Percentiles rank a stretch among this genome's conserved stretches.
Conservation (phyloP, 2,113 vertebrate species). For the Lagopus leucura region DNA sequence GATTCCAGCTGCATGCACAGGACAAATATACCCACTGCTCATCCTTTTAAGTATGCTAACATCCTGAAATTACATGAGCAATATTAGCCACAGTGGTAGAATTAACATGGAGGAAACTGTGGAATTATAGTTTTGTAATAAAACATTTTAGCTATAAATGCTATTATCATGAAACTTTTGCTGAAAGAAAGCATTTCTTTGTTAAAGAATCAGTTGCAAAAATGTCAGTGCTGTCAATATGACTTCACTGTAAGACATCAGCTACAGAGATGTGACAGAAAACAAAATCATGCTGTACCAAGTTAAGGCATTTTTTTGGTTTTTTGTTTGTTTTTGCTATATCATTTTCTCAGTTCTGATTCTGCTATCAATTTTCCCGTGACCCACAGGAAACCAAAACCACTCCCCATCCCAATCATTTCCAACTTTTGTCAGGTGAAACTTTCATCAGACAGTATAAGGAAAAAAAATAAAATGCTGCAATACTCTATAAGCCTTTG, state of each 20-base stretch:
- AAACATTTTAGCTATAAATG: not conserved
- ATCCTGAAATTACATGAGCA: not conserved
- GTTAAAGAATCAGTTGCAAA: not conserved
- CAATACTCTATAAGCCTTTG: not conserved
- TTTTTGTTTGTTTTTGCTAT: not conserved
- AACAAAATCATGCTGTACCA: not conserved
- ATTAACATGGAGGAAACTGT: not conserved
- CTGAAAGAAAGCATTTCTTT: rapidly evolving
- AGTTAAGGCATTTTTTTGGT: not conserved
- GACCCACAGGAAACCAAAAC: not conserved
- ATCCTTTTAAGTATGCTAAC: not conserved
- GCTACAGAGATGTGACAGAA: not conserved
- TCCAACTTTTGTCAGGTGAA: not conserved
- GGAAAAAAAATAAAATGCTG: not conserved
- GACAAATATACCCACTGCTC: not conserved
- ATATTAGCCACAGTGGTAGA: not conserved
- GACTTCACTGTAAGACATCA: not conserved
- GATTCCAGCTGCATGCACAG: not conserved
- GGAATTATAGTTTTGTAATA: not conserved
- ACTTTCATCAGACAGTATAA: not conserved
- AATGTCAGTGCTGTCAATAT: not conserved
- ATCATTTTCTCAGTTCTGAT: not conserved
- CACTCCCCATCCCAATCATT: not conserved
- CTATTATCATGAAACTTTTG: not conserved
- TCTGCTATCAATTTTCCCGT: not conserved